Conservation (phyloP, 1,140 invertebrate genomes). For the Amphibalanus amphitrite region DNA sequence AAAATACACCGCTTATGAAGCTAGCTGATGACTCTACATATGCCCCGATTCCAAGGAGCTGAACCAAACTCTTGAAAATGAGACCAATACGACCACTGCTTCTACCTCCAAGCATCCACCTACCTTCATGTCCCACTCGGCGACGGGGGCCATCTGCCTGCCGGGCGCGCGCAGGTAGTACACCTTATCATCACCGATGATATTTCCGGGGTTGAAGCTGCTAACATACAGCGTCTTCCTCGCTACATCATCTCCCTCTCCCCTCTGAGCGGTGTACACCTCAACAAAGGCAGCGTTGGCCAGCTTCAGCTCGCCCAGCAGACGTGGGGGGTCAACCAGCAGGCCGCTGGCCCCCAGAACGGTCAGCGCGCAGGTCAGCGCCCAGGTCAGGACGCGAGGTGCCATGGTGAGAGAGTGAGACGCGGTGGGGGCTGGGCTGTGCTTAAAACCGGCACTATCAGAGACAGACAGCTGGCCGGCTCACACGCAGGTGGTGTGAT, state of each 20-base stretch:
- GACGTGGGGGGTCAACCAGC: not conserved
- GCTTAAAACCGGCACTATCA: not conserved
- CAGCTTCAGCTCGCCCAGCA: not conserved
- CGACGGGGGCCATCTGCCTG: conserved; percentile 17
- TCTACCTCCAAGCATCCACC: no score
- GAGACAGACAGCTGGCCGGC: not conserved
- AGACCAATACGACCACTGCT: no score
- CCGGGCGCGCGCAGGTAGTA: conserved; percentile 21
- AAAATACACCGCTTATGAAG: no score
- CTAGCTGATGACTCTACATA: no score
- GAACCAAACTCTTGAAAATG: no score
- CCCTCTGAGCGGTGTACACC: conserved; percentile 17
- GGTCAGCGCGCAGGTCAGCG: not conserved
- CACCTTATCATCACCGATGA: conserved; percentile 14
- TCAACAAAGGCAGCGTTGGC: conserved; percentile 20
- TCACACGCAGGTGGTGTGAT: not conserved
- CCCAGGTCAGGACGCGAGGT: not conserved
- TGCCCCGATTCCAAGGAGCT: no score
- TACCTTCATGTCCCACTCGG: conserved; percentile 18
- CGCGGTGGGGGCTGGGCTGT: no score
- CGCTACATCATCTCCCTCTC: conserved; percentile 14
- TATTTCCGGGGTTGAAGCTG: conserved; percentile 18
- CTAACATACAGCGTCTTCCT: conserved; percentile 21
- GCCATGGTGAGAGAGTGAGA: not conserved
- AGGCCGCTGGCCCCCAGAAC: no score